These are phyloP conservation scores for Phasia obesa DNA, from an alignment of 2,888 invertebrate species.

Conservation along the genomic window DNA sequence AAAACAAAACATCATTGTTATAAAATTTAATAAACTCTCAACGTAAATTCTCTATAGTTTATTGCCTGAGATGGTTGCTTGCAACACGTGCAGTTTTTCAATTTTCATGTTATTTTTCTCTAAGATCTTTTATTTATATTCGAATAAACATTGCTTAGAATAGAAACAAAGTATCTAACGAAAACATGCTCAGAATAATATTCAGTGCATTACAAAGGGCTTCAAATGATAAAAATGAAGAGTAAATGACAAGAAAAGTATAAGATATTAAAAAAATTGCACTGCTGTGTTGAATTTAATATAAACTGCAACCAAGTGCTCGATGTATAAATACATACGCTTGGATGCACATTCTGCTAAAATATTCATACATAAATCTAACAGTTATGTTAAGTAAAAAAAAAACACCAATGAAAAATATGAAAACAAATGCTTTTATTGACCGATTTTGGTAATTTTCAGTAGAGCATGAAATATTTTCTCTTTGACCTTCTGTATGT, in stretches of 20 bases:
- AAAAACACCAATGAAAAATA: too few species aligned
- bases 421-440: too few species aligned
- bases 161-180: slow-evolving; percentile 19
- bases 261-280: neutral
- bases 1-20: neutral
- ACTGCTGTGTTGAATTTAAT: neutral
- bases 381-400: too few species aligned
- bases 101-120: neutral
- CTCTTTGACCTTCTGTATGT: too few species aligned
- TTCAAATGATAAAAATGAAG: too few species aligned
- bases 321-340: too few species aligned
- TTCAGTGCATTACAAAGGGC: neutral
- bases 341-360: too few species aligned
- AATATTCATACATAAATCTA: too few species aligned
- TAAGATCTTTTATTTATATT: slow-evolving; percentile 41
- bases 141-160: slow-evolving; percentile 54
- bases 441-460: too few species aligned
- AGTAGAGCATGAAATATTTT: too few species aligned
- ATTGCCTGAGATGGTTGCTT: slow-evolving; percentile 3
- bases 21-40: neutral
- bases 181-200: neutral
- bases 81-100: slow-evolving; percentile 20
- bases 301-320: too few species aligned
- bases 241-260: too few species aligned
- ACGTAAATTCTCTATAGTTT: neutral